phyloP scores from a whole-genome alignment of 2,797 vertebrate species.

The Leucoraja ocellata region DNA sequence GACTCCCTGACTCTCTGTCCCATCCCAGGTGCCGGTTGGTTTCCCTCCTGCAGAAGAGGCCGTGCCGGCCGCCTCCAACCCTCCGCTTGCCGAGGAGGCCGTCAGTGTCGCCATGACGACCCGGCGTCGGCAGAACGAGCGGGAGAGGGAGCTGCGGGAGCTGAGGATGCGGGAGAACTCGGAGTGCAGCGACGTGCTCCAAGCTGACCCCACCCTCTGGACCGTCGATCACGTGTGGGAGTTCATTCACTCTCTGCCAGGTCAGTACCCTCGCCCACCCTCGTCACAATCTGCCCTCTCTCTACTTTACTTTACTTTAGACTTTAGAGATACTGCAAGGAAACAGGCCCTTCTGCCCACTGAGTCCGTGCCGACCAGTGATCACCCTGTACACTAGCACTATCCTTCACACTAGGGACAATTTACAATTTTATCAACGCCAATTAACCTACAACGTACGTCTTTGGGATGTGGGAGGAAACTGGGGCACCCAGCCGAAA shows the following conservation, averaged over 20 bases:
- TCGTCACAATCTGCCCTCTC: too few species aligned
- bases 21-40: slow-evolving; percentile 58
- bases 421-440: too few species aligned
- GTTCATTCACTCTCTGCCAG: slow-evolving; percentile 86
- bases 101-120: slow-evolving; percentile 73
- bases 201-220: slow-evolving; percentile 74
- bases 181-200: slow-evolving; percentile 61
- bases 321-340: too few species aligned
- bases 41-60: slow-evolving; percentile 70
- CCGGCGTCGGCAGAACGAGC: slow-evolving; percentile 69
- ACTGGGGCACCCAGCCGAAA: too few species aligned
- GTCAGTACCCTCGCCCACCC: slow-evolving; percentile 49
- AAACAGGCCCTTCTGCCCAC: too few species aligned
- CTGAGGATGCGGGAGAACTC: slow-evolving; percentile 66
- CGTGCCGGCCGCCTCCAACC: slow-evolving; percentile 50
- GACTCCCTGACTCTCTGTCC: too few species aligned
- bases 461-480: too few species aligned
- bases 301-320: too few species aligned
- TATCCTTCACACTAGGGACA: too few species aligned
- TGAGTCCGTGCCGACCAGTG: too few species aligned
- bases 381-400: too few species aligned
- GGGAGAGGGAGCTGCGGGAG: slow-evolving; percentile 66
- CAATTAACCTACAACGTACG: too few species aligned
- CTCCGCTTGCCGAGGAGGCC: slow-evolving; percentile 58
- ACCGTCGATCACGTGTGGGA: slow-evolving; percentile 87